Evolutionary conservation across 2,888 invertebrate genomes (phyloP), one percentile per base, ranked within the genome.

Genomic region (Drosophila nr. medialis): DNA sequence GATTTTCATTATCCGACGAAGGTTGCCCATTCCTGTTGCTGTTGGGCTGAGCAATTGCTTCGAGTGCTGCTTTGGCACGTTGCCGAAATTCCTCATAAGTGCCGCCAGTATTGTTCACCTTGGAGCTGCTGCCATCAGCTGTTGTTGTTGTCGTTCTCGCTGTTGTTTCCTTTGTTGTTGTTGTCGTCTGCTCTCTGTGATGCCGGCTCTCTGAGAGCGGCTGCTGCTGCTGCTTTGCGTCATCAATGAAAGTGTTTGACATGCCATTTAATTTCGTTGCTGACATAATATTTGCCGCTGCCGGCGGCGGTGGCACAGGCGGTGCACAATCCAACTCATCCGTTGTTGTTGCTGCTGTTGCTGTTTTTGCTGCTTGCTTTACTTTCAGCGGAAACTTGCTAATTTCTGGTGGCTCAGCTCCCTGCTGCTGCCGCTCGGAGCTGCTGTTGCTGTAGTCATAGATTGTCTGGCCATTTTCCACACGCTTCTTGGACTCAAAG

Each of bases 41-140:
- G 72, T 54, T 51, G 64, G 72, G 72, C 64, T 78, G 78, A 51
- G n/a, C 75, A 56, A 86, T 54, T 51, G 85, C 81, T 61, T 80
- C 91, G 53, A 91, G 83, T 54, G 91, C 89, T 76, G 89, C 90
- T 72, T 92, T 93, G 92, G 93, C 93, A 91, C 87, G 91, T 80
- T 92, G 92, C 93, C 93, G 82, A 91, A 92, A 93, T 91, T 92
- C 92, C 77, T 92, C 92, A 76, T 90, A 91, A 80, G 86, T 83
- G 77, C 81, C 79, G 81, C 72, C 75, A 66, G 49, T 55, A 54
- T 29, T 75, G 79, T 63, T 83, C 81, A 83, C 83, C 72, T 67
- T 73, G 72, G 66, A 30, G 40, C 32, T 68, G 72, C 48, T 74
- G 64, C 45, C 66, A 60, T 56, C 18, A 45, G 75, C 32, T 59